These are phyloP conservation scores for Cantharis flavilabris DNA, from an alignment of 2,888 invertebrate species.

Conservation along the genomic window DNA sequence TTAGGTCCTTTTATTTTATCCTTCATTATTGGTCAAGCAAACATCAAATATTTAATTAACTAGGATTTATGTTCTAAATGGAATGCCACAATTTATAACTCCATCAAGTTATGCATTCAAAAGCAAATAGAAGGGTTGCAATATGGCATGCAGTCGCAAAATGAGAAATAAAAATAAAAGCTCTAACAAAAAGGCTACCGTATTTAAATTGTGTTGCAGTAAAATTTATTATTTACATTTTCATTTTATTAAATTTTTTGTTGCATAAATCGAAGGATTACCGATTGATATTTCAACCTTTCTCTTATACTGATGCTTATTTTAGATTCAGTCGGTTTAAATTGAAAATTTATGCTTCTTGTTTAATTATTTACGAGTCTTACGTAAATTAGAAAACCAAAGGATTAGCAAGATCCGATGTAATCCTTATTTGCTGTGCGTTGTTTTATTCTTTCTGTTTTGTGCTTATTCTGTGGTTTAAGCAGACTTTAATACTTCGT, in stretches of 20 bases:
- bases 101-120: neutral
- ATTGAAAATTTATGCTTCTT: neutral
- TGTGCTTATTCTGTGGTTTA: neutral
- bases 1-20: neutral
- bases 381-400: neutral
- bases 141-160: neutral
- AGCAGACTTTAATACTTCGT: neutral
- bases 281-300: neutral
- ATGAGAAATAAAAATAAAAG: neutral
- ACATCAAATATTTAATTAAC: neutral
- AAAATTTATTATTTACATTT: neutral
- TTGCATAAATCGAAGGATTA: neutral
- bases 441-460: neutral
- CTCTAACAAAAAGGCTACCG: neutral
- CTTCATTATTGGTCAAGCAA: neutral
- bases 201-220: neutral
- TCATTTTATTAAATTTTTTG: neutral
- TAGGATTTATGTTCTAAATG: neutral
- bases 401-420: neutral
- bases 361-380: conserved; percentile 3
- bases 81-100: neutral
- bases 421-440: neutral
- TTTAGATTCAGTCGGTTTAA: neutral
- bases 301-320: neutral
- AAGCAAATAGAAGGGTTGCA: neutral